A percentile compares a stretch with the other conserved stretches of the same genome.
phyloP scores from a whole-genome alignment of 2,888 invertebrate genomes.

The Sinodicranocentrus sp. region DNA sequence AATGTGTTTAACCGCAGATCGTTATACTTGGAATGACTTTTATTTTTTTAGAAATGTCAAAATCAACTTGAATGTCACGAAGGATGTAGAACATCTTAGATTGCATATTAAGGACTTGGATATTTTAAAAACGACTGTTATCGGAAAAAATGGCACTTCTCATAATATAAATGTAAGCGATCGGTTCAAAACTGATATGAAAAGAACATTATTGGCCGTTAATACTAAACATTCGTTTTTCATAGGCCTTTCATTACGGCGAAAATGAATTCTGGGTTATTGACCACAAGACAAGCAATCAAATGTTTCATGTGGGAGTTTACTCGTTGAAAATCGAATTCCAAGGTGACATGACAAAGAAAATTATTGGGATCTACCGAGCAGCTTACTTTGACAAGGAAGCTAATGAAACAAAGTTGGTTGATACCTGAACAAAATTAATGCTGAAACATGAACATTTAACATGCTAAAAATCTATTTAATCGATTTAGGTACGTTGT shows the following conservation, averaged over 20 bases:
- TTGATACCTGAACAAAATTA: too few species aligned
- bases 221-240: conserved; percentile 62
- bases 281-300: conserved; percentile 55
- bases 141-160: not conserved
- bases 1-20: too few species aligned
- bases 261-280: conserved; percentile 80
- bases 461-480: too few species aligned
- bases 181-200: too few species aligned
- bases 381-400: conserved; percentile 81
- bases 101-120: conserved; percentile 79
- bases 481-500: conserved; percentile 84
- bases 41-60: conserved; percentile 55
- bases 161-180: conserved; percentile 57
- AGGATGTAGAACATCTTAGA: conserved; percentile 78
- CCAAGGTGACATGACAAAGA: conserved; percentile 83
- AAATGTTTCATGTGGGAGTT: conserved; percentile 78
- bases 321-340: conserved; percentile 83
- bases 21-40: not conserved
- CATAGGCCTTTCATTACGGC: conserved; percentile 78
- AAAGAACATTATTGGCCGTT: too few species aligned
- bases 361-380: conserved; percentile 87
- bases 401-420: conserved; percentile 77
- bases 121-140: conserved; percentile 77
- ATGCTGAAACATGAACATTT: too few species aligned
- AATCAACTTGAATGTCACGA: conserved; percentile 77